Evolutionary conservation across 1,140 invertebrate genomes (phyloP), one percentile per base, ranked within the genome.

Genomic region (Colletes latitarsis): DNA sequence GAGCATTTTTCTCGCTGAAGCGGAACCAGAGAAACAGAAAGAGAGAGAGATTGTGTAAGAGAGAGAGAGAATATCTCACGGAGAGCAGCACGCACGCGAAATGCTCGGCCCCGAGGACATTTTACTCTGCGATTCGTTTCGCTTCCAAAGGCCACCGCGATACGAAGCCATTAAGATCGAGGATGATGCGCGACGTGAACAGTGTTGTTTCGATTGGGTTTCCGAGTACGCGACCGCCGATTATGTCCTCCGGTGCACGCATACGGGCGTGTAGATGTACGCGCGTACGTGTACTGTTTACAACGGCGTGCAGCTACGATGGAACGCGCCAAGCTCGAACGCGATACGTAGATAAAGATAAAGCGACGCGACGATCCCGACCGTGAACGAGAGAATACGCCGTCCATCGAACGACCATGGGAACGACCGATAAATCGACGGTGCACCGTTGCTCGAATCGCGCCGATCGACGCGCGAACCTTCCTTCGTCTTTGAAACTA

Each of bases 101-200:
- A 70, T 84, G 85, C 82, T 2, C 86, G 84, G 81, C 81, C 84
- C 85, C 75, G 77, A 76, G 81, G 84, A 86, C 84, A 86, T 86
- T 85, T 86, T 82, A 81, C 84, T 77, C 73, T 76, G 76, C 72
- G 58, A 77, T 73, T 86, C 81, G 82, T 76, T 30, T 64, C 80
- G 80, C 69, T 74, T 57, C 10, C 49, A 3, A 12, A 21, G 64
- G 58, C 49, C 72, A 77, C 53, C n/a, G 57, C 67, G 68, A 69
- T 58, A 85, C 52, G 78, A 60, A 74, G 73, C 66, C 69, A 77
- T 85, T 78, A 67, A 66, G 52, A 58, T 43, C 72, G 82, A 88
- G 58, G 75, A 81, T 57, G 58, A 87, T 77, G 72, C 58, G 68
- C 75, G 64, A 76, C 69, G 75, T 77, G 76, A 68, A 77, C 67